Evolutionary conservation across 2,113 vertebrate genomes (phyloP).

Genomic region (Cavia aperea): DNA sequence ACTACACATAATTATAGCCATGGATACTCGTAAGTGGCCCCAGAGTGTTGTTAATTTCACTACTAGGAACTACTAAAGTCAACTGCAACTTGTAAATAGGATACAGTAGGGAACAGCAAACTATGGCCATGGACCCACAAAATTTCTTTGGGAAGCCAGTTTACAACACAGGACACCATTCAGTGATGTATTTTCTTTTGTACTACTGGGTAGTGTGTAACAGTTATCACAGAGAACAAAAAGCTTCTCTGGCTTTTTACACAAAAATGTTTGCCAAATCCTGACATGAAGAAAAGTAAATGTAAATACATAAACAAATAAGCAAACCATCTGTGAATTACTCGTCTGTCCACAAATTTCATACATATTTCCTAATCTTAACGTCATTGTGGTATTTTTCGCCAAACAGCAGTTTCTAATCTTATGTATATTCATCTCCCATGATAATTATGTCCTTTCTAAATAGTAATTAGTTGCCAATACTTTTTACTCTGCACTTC

Average conservation of each 20-base stretch:
- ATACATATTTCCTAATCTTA: slow-evolving; percentile 44
- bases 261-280: not conserved
- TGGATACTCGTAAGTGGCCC: not conserved
- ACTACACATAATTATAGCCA: not conserved
- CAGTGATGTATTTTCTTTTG: not conserved
- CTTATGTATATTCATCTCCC: not conserved
- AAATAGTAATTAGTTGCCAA: not conserved
- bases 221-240: not conserved
- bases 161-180: not conserved
- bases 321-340: slow-evolving; percentile 12
- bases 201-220: not conserved
- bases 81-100: not conserved
- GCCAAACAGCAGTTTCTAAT: slow-evolving; percentile 38
- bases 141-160: not conserved
- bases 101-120: not conserved
- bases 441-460: slow-evolving; percentile 28
- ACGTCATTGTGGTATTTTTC: not conserved
- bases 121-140: no score
- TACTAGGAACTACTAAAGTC: not conserved
- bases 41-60: not conserved
- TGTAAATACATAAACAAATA: not conserved
- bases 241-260: not conserved
- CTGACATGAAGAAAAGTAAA: not conserved
- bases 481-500: not conserved
- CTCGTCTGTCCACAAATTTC: slow-evolving; percentile 6